Base-by-base conservation (phyloP, 2,888 invertebrate genomes). In the Camponotus fellah region DNA sequence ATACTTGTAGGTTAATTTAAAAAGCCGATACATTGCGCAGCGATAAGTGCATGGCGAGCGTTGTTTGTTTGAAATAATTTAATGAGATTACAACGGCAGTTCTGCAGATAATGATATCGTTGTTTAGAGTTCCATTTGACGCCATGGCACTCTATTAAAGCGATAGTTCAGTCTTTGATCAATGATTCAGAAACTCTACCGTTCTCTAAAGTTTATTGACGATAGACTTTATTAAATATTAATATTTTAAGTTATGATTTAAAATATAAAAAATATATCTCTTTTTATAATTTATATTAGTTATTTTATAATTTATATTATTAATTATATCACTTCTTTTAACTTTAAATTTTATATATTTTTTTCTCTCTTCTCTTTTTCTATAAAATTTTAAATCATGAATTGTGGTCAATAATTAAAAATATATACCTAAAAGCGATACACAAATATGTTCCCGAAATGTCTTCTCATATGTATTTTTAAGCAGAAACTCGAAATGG, bases 21-120 rank as follows among this genome's bases (percentile, higher is more conserved):
- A 66, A 60, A 32, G 34, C 26, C 34, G 60, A 49, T 56, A 49
- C 69, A 46, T 21, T 66, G 62, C 32, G 60, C n/a, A 68, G 49
- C 34, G 81, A 60, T 69, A 81, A 88, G 62, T 66, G 14, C 69
- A 53, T 5, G n/a, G 46, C 69, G 65, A 72, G 56, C 79, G 62
- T 79, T 84, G 86, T 86, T 88, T 84, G 72, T 86, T 88, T 84
- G 69, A 81, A 88, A 86, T 85, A 84, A 84, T 83, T 83, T 82
- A 76, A 83, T 60, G 79, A 87, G 84, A 88, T 88, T 88, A 88
- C 83, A 82, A 81, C 82, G 46, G 65, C 69, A 69, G 56, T 40
- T 34, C 17, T 34, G 69, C 21, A 68, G 71, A 81, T 71, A 65
- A 53, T 71, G 56, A 71, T 80, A 82, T 68, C 81, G 12, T 80